These are phyloP conservation scores for Eutolmus rufibarbis DNA, from an alignment of 2,888 invertebrate genomes.

Conservation along the genomic window DNA sequence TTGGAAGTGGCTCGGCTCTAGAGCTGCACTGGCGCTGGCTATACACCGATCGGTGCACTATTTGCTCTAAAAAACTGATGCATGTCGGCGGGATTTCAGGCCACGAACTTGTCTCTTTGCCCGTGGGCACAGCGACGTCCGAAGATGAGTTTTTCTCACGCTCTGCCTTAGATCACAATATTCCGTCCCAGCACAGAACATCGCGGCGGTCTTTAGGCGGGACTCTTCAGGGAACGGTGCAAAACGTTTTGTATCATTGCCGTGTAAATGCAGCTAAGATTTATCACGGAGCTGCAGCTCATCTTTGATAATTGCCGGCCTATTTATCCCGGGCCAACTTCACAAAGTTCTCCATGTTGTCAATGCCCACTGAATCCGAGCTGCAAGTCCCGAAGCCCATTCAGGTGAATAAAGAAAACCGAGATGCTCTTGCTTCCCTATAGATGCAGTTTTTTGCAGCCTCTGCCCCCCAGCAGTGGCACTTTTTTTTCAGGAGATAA, in stretches of 20 bases:
- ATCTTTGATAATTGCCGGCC: slow-evolving; percentile 24
- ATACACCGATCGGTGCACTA: slow-evolving; percentile 20
- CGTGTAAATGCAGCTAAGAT: background rate
- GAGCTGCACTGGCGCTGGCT: background rate
- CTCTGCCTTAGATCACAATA: background rate
- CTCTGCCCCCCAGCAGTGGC: background rate
- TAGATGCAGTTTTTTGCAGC: background rate
- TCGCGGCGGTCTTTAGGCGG: background rate
- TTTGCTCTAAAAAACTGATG: slow-evolving; percentile 34
- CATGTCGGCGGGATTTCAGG: slow-evolving; percentile 30
- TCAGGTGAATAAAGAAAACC: background rate
- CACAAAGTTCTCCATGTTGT: background rate
- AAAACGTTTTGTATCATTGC: background rate
- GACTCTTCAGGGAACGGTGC: background rate
- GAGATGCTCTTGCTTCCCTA: background rate
- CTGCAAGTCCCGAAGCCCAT: background rate
- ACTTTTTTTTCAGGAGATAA: background rate
- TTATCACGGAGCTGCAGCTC: background rate
- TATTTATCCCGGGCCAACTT: background rate
- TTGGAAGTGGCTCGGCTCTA: background rate
- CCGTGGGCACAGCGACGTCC: background rate
- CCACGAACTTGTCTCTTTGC: slow-evolving; percentile 34
- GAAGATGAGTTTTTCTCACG: slow-evolving; percentile 37
- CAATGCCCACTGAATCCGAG: background rate
- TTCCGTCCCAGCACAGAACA: background rate